Evolutionary conservation across 2,113 vertebrate species (phyloP), one percentile per base, ranked within the genome.

Genomic region (Amazona guildingii): DNA sequence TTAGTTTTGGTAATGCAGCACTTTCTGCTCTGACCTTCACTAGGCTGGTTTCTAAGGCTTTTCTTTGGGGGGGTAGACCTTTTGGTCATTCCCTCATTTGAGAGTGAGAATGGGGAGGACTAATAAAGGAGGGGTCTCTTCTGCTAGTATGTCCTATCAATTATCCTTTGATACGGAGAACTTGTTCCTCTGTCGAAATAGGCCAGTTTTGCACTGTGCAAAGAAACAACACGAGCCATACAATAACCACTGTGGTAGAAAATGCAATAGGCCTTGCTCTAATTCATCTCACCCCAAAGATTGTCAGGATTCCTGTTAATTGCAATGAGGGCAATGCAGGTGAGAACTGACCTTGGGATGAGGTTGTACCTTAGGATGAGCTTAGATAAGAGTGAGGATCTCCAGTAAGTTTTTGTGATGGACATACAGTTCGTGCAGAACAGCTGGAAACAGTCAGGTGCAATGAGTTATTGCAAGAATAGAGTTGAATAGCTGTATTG

Each of bases 171-270:
- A 13, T 59, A 24, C 15, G 14, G 21, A 66, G 14, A 87, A 63
- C n/a, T 48, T 70, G 10, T 39, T 74, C 17, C 21, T 70, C 46
- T 67, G 25, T 74, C 31, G 55, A 37, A 70, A 92, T 25, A 85
- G 41, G 28, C 3, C 17, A 33, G 0, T 46, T 89, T 39, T 82
- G 29, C 39, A n/a, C 23, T 21, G n/a, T 33, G 12, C 1, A 0
- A 66, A 88, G 41, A n/a, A 72, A 25, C 3, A 48, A 10, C 5
- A 2, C 6, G 28, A 93, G 19, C 13, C 24, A 15, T 66, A 15
- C 41, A 29, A 13, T 18, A 82, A 59, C 25, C 2, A 2, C 46
- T 49, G n/a, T 44, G 29, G 7, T 0, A 3, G n/a, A 20, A 28
- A 86, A 10, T 11, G 44, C n/a, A 33, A 3, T 28, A 73, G 44